Percentiles rank a stretch among this genome's conserved stretches.
These are phyloP conservation scores for Drosophila takahashii DNA, from an alignment of 1,140 invertebrate genomes.

Conservation along the genomic window DNA sequence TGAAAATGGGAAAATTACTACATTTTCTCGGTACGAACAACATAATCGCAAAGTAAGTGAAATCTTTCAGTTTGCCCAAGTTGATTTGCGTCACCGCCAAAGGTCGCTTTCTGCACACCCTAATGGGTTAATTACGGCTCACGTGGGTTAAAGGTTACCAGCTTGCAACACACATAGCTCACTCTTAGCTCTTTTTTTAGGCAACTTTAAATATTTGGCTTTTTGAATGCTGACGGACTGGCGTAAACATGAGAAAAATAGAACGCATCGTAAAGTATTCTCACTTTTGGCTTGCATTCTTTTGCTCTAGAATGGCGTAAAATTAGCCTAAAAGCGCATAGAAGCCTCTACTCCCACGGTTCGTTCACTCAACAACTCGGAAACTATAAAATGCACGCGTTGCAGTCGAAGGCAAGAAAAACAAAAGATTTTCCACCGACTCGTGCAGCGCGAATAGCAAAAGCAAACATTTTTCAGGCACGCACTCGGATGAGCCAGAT, in stretches of 20 bases:
- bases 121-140: constrained; percentile 69
- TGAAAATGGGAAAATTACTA: constrained; percentile 68
- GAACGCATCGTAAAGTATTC: constrained; percentile 51
- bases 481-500: constrained; percentile 63
- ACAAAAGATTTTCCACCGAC: constrained; percentile 26
- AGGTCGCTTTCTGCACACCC: constrained; percentile 78
- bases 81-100: constrained; percentile 31
- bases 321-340: constrained; percentile 29
- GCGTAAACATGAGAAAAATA: constrained; percentile 27
- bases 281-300: constrained; percentile 29
- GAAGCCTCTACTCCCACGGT: constrained; percentile 33
- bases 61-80: constrained; percentile 42
- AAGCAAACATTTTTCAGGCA: constrained; percentile 36
- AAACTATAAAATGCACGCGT: constrained; percentile 78
- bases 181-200: background rate
- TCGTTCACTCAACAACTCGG: constrained; percentile 52
- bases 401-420: constrained; percentile 41
- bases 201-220: constrained; percentile 5
- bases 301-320: constrained; percentile 13
- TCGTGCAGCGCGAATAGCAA: constrained; percentile 16
- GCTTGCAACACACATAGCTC: background rate
- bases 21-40: constrained; percentile 54
- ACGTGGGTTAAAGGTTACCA: constrained; percentile 26
- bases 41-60: constrained; percentile 64
- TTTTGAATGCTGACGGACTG: background rate